Percentiles rank a stretch among this genome's conserved stretches.
These are phyloP conservation scores for Aphelinus certus DNA, from an alignment of 1,140 invertebrate species.

Conservation along the genomic window DNA sequence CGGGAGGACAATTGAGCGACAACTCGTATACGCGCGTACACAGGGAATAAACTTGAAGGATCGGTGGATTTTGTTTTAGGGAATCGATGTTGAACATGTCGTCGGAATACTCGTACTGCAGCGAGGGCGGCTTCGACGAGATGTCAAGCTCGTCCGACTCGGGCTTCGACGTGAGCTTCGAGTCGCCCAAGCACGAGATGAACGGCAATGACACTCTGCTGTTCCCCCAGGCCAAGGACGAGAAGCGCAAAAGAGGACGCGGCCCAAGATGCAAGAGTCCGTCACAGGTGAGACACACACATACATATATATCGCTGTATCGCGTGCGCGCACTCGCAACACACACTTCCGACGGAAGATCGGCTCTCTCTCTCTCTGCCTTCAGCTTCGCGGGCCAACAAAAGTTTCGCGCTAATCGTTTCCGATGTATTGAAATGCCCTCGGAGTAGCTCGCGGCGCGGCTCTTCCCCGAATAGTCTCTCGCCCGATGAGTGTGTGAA, in stretches of 20 bases:
- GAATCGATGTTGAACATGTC: slow-evolving; percentile 42
- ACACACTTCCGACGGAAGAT: slow-evolving; percentile 28
- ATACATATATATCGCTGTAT: not conserved
- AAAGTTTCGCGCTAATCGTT: no score
- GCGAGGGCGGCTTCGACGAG: slow-evolving; percentile 71
- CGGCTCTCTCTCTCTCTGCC: not conserved
- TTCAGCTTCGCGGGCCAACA: no score
- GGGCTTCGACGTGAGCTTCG: slow-evolving; percentile 73
- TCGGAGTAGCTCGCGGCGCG: no score
- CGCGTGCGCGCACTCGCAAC: not conserved
- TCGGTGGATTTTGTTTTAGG: no score
- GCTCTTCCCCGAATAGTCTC: no score
- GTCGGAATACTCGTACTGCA: slow-evolving; percentile 60
- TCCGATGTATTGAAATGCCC: no score
- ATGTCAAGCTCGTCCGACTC: slow-evolving; percentile 77
- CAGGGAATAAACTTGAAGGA: slow-evolving; percentile 7
- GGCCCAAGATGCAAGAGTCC: slow-evolving; percentile 65
- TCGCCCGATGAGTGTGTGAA: no score
- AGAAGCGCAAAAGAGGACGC: slow-evolving; percentile 61
- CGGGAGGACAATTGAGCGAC: no score
- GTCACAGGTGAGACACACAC: slow-evolving; percentile 57
- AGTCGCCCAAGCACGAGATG: slow-evolving; percentile 61
- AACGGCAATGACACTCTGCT: slow-evolving; percentile 31
- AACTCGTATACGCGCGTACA: not conserved
- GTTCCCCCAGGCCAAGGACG: slow-evolving; percentile 38